Evolutionary conservation across 1,140 invertebrate genomes (phyloP).

Genomic region (Heliconius eleuchia): DNA sequence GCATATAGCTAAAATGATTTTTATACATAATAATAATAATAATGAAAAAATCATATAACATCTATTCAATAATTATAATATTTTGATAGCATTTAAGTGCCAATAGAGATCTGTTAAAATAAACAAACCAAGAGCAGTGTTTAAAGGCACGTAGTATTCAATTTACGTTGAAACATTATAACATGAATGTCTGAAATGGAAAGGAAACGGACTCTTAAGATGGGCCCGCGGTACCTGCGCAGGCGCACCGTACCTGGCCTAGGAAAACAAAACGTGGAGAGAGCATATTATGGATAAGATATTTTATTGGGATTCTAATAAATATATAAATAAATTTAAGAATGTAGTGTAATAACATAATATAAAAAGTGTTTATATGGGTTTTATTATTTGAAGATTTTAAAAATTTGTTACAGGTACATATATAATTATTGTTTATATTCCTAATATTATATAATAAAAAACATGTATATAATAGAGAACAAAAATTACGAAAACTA

Average conservation of each 20-base stretch:
- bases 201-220: slow-evolving; percentile 67
- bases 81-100: background rate
- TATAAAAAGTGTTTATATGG: too few species aligned
- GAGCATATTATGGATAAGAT: slow-evolving; percentile 50
- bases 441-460: too few species aligned
- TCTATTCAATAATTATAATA: background rate
- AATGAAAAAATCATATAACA: background rate
- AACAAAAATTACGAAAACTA: too few species aligned
- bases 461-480: too few species aligned
- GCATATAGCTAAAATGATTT: too few species aligned
- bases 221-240: slow-evolving; percentile 58
- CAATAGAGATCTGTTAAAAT: slow-evolving; percentile 18
- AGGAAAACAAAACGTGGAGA: slow-evolving; percentile 64
- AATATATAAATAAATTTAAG: background rate
- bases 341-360: background rate
- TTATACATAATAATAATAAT: background rate
- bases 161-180: slow-evolving; percentile 56
- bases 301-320: background rate
- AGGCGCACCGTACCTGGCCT: slow-evolving; percentile 70
- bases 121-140: slow-evolving; percentile 20
- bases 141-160: slow-evolving; percentile 46
- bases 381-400: background rate
- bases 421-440: too few species aligned
- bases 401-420: too few species aligned
- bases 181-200: slow-evolving; percentile 73